Percentiles rank a stretch among this genome's conserved stretches.
Evolutionary conservation across 2,797 vertebrate genomes (phyloP).

Genomic region (Scolopax rusticola): DNA sequence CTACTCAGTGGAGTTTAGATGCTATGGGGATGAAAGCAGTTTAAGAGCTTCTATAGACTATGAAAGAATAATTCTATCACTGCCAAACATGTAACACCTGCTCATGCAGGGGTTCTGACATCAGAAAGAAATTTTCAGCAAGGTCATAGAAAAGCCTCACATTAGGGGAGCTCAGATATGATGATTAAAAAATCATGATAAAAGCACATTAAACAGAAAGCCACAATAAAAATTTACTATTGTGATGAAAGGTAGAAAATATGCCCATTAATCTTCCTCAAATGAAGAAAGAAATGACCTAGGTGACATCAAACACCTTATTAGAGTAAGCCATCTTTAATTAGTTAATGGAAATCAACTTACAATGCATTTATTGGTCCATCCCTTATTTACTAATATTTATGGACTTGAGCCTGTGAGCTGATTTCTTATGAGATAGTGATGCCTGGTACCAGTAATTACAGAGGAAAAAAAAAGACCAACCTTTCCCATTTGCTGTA

Average conservation of each 20-base stretch:
- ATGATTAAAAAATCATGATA: background rate
- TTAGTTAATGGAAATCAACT: background rate
- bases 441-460: background rate
- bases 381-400: background rate
- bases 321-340: background rate
- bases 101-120: background rate
- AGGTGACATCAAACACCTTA: background rate
- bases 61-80: conserved; percentile 50
- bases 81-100: conserved; percentile 17
- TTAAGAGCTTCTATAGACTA: conserved; percentile 39
- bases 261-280: conserved; percentile 2
- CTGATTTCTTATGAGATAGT: background rate
- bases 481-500: background rate
- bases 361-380: background rate
- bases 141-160: background rate
- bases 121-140: conserved; percentile 2
- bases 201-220: conserved; percentile 7
- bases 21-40: conserved; percentile 21
- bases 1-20: conserved; percentile 36
- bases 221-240: background rate
- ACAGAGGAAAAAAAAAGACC: background rate
- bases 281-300: background rate
- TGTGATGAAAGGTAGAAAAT: background rate
- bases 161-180: background rate
- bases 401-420: background rate